phyloP scores from a whole-genome alignment of 1,140 invertebrate species.

The Magallana ariakensis region DNA sequence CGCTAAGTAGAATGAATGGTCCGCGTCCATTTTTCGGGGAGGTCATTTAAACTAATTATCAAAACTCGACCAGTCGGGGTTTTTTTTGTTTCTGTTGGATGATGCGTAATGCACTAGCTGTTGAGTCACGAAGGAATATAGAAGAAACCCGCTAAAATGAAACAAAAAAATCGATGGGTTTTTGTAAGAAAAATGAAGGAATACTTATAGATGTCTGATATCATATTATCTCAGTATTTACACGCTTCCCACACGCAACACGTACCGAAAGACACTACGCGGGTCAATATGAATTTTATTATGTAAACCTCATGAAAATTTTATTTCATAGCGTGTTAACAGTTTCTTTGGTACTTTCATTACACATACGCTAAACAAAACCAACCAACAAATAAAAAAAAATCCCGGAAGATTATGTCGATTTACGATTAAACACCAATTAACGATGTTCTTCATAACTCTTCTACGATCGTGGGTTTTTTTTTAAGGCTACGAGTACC shows the following conservation, averaged over 20 bases:
- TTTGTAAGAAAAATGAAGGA: not conserved
- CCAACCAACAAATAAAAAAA: no score
- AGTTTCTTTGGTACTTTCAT: no score
- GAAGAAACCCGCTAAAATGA: not conserved
- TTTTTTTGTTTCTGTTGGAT: not conserved
- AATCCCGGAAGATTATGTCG: no score
- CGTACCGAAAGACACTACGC: not conserved
- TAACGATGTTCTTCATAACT: no score
- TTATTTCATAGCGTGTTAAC: not conserved
- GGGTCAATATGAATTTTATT: not conserved
- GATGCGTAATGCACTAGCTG: not conserved
- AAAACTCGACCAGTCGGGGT: not conserved
- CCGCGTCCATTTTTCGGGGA: slow-evolving; percentile 13
- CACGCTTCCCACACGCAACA: not conserved
- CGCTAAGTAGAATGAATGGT: slow-evolving; percentile 19
- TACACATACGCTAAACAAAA: no score
- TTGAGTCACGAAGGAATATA: not conserved
- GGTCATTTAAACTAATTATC: slow-evolving; percentile 20
- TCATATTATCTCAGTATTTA: slow-evolving; percentile 23
- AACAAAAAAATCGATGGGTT: not conserved
- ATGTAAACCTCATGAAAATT: not conserved
- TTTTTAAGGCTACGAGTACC: no score
- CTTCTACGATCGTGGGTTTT: no score
- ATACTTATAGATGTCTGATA: slow-evolving; percentile 17
- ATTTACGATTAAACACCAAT: no score